Base-by-base conservation (phyloP, 2,113 vertebrate species). In the Malaclemys terrapin region DNA sequence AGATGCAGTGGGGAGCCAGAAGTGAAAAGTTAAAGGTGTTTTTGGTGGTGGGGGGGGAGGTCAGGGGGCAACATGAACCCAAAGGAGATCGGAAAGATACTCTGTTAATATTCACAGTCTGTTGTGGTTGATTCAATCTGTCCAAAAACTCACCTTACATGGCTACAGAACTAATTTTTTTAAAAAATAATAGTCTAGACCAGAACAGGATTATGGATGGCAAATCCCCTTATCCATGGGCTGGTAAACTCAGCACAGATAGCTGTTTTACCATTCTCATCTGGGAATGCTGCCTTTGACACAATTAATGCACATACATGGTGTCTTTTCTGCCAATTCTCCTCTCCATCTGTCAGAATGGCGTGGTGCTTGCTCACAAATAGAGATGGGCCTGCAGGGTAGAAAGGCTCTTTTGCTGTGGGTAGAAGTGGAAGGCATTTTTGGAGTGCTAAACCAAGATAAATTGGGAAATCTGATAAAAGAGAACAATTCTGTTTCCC, bases 271-370 rank as follows among this genome's bases (percentile, higher is more conserved):
- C 62, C 0, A 22, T 62, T 85, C 50, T 96, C 91, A 83, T 81
- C 84, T 95, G 96, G 96, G 97, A 95, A 94, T 89, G 49, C 87
- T 94, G 90, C 89, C 91, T 90, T 91, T 85, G 94, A 47, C 93
- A 84, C 94, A 95, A 96, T 93, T 78, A 88, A 95, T 95, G 90
- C 91, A 87, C 84, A 93, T 89, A 16, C 93, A 93, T 19, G 89
- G 83, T 53, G 72, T 79, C 75, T 82, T 17, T 83, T 8, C 75
- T 96, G 91, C 95, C 93, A 95, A 87, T 2, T 82, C 3, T 94
- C 65, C 72, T 29, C 89, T 89, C 94, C 95, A 97, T 96, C 95
- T 97, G 96, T 95, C 90, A 2, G 80, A 25, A 85, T 2, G 7
- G 83, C 31, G 13, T 35, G 49, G 84, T 50, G 13, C 22, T 42